Base-by-base conservation (phyloP, 2,888 invertebrate genomes). In the Aphrophora alni region DNA sequence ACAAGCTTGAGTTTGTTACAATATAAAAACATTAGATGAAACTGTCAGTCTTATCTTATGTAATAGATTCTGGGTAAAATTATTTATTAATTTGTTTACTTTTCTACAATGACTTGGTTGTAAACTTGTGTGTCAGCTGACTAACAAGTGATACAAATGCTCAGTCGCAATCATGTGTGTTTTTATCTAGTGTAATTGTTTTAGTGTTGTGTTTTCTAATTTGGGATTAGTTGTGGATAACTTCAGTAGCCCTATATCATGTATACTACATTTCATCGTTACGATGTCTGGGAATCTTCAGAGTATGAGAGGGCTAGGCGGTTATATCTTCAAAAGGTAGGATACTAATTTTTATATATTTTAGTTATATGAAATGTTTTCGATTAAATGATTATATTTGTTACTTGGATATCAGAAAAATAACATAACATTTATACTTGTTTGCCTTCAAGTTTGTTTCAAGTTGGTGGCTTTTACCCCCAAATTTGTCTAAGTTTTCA, bases 221-320 rank as follows among this genome's bases (percentile, higher is more conserved):
- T 7, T 44, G 44, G 44, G 14, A 14, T 44, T 14, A 44, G 33
- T 33, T 33, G 10, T 10, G 33, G 33, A 10, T 7, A 33, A 33
- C 33, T 7, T 4, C 33, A 33, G 4, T 33, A 33, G 10, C 33
- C 10, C 4, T 10, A 7, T 14, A 44, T 14, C 44, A 44, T 44
- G 44, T 44, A 44, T 14, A 44, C 44, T 2, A 28, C 73, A 51
- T 78, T 78, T 38, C 78, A 78, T 68, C 72, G 73, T 24, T 78
- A 78, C 59, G 78, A 78, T 25, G 59, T 78, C 51, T 78, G 78
- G 78, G 73, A 78, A 59, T 24, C 73, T 14, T 33, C 78, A 4
- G 73, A 78, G 21, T 73, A 78, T 12, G 78, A 78, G 17, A 72
- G 73, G 21, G 33, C 51, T 17, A 44, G 73, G n/a, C 38, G 28